Conservation (phyloP, 2,888 invertebrate genomes). For the Dasypogon diadema region DNA sequence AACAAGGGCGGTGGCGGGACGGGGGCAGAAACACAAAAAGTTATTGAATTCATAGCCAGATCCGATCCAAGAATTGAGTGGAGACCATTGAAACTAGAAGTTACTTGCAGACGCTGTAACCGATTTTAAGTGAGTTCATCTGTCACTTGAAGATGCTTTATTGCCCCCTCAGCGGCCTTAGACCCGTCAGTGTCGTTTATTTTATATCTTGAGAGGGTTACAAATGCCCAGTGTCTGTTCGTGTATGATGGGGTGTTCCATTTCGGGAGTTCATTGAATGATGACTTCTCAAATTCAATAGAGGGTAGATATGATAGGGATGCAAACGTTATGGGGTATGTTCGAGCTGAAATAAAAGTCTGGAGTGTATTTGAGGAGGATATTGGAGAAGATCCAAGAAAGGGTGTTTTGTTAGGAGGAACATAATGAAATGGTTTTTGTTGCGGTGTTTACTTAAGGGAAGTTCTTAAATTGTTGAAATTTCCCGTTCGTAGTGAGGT, state of each 20-base stretch:
- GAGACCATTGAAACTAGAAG: constrained; percentile 15
- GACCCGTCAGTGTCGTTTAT: constrained; percentile 32
- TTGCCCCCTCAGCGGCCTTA: constrained; percentile 32
- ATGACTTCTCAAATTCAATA: constrained; percentile 37
- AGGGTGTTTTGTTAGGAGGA: not conserved
- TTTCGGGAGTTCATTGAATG: constrained; percentile 15
- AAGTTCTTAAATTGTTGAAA: no score
- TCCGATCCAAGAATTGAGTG: constrained; percentile 30
- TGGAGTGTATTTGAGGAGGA: not conserved
- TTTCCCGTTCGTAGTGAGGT: no score
- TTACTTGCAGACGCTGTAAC: constrained; percentile 37
- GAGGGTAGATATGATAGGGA: constrained; percentile 30
- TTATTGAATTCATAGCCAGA: constrained; percentile 40
- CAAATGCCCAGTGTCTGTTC: constrained; percentile 34
- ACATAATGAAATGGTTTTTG: no score
- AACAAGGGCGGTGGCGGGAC: not conserved
- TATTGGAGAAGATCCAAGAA: constrained; percentile 32
- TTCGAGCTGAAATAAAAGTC: not conserved
- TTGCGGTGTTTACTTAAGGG: no score
- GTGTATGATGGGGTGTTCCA: constrained; percentile 22
- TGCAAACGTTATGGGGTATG: constrained; percentile 21
- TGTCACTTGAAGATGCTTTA: constrained; percentile 46
- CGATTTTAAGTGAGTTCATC: constrained; percentile 46
- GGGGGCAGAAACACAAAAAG: not conserved
- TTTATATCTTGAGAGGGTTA: constrained; percentile 42